Conservation (phyloP, 1,140 invertebrate species). For the Maconellicoccus hirsutus region DNA sequence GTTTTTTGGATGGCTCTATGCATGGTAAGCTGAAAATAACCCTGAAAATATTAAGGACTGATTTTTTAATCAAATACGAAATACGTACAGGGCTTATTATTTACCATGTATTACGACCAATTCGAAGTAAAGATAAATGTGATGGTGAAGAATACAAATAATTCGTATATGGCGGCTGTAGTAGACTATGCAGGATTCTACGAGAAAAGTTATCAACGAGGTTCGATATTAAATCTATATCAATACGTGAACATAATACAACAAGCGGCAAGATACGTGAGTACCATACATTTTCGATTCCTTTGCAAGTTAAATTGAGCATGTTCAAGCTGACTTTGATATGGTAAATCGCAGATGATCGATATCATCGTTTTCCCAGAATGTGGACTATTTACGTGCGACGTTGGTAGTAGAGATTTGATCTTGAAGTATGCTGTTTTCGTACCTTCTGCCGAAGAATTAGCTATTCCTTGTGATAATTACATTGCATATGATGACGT, state of each 20-base stretch:
- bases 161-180: slow-evolving; percentile 22
- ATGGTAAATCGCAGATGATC: too few relatives aligned
- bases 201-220: not conserved
- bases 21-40: not conserved
- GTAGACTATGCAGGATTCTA: not conserved
- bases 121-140: not conserved
- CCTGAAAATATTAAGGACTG: too few relatives aligned
- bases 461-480: slow-evolving; percentile 31
- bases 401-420: slow-evolving; percentile 29
- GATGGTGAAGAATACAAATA: not conserved
- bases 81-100: not conserved
- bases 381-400: slow-evolving; percentile 38
- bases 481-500: not conserved
- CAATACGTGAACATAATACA: slow-evolving; percentile 19
- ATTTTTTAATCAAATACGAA: too few relatives aligned
- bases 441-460: slow-evolving; percentile 29
- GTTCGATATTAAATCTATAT: not conserved
- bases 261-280: slow-evolving; percentile 5
- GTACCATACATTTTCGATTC: not conserved
- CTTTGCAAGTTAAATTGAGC: too few relatives aligned
- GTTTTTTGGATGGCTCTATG: not conserved
- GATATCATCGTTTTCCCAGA: slow-evolving; percentile 80
- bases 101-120: not conserved
- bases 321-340: too few relatives aligned
- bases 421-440: slow-evolving; percentile 26